These are phyloP conservation scores for Oryzias javanicus DNA, from an alignment of 2,113 vertebrate genomes.

Conservation along the genomic window DNA sequence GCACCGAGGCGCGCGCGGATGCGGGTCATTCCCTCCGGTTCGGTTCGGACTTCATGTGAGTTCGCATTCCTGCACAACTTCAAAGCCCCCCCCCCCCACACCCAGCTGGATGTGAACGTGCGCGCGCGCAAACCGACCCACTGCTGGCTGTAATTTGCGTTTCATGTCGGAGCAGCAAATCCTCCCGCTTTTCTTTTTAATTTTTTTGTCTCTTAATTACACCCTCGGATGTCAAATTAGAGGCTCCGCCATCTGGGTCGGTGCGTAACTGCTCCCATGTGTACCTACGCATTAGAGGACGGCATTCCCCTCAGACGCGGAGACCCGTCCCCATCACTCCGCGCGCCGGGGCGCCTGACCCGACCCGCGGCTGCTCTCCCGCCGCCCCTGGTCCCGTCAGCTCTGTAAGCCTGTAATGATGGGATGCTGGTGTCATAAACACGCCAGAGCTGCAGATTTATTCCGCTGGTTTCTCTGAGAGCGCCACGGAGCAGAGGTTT, in stretches of 20 bases:
- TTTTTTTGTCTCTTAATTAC: constrained; percentile 97
- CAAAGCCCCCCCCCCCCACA: constrained; percentile 35
- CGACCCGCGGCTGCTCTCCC: background rate
- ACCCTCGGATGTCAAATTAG: constrained; percentile 95
- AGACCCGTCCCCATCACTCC: no score
- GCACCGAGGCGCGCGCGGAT: no score
- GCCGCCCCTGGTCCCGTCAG: constrained; percentile 37
- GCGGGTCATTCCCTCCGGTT: no score
- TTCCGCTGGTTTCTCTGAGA: constrained; percentile 23
- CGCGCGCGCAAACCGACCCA: constrained; percentile 66
- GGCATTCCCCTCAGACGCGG: constrained; percentile 68
- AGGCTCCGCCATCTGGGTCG: constrained; percentile 92
- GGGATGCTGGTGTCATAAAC: constrained; percentile 17
- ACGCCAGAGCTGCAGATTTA: constrained; percentile 37
- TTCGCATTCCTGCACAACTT: constrained; percentile 16
- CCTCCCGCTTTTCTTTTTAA: constrained; percentile 84
- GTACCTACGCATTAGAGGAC: constrained; percentile 85
- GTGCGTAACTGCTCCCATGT: constrained; percentile 93
- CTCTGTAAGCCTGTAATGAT: constrained; percentile 43
- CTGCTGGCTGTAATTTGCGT: constrained; percentile 78
- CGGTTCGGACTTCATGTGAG: no score
- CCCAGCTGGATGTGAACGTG: constrained; percentile 62
- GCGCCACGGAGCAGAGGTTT: no score
- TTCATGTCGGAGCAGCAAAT: constrained; percentile 80
- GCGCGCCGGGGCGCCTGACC: no score